Evolutionary conservation across 2,888 invertebrate genomes (phyloP).

Genomic region (Cephus pulcher): DNA sequence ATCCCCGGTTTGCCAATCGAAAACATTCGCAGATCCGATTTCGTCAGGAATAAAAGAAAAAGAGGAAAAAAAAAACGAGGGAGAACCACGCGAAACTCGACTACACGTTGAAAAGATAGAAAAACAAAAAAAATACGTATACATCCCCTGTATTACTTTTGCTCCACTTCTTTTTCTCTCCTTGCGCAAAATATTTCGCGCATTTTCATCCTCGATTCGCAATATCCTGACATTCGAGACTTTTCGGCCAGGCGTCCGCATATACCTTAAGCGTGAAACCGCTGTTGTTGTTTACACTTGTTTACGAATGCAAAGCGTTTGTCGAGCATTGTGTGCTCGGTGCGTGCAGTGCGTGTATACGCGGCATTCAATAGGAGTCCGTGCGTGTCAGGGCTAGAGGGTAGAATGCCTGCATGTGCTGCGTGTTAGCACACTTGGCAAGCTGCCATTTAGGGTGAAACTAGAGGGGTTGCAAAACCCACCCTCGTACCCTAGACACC

Average conservation of each 20-base stretch:
- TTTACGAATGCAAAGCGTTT: slow-evolving; percentile 66
- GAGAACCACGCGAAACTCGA: neutral
- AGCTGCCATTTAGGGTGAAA: slow-evolving; percentile 59
- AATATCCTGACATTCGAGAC: neutral
- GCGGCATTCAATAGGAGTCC: slow-evolving; percentile 50
- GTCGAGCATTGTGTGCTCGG: slow-evolving; percentile 59
- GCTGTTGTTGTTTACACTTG: slow-evolving; percentile 61
- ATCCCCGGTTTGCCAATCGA: neutral
- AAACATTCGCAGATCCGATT: neutral
- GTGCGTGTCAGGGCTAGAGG: slow-evolving; percentile 29
- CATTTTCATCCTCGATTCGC: neutral
- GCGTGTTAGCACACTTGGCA: slow-evolving; percentile 61
- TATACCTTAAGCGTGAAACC: slow-evolving; percentile 60
- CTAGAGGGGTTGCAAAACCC: slow-evolving; percentile 37
- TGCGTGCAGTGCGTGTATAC: slow-evolving; percentile 46
- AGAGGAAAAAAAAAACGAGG: too few relatives aligned
- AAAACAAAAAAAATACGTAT: neutral
- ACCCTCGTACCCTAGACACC: neutral
- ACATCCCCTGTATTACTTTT: neutral
- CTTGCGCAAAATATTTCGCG: neutral
- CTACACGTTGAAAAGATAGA: neutral
- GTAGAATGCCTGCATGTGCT: slow-evolving; percentile 45
- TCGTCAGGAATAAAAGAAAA: neutral
- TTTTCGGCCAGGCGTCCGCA: slow-evolving; percentile 13
- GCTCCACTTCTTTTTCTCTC: neutral